Evolutionary conservation across 64 coral and sea anemone genomes (phyloP).

Genomic region (Pocillopora verrucosa): DNA sequence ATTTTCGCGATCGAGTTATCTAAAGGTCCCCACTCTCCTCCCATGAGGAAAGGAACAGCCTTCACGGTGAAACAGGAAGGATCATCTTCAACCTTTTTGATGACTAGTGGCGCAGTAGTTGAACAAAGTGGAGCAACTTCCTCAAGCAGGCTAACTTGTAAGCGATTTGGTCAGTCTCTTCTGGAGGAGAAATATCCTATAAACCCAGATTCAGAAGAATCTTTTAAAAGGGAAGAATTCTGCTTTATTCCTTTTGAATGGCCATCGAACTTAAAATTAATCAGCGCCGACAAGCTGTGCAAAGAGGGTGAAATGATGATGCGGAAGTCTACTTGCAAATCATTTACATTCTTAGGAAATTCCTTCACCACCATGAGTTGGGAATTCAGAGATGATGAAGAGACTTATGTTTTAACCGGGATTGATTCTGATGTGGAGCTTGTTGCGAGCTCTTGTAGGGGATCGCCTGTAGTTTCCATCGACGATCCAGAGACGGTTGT

Average conservation of each 20-base stretch:
- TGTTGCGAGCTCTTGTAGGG: neutral
- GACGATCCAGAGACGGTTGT: neutral
- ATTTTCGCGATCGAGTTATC: neutral
- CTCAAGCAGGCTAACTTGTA: neutral
- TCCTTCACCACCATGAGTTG: neutral
- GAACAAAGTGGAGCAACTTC: neutral
- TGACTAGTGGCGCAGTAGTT: neutral
- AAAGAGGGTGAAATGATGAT: neutral
- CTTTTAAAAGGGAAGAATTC: neutral
- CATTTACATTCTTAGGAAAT: neutral
- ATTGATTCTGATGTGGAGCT: neutral
- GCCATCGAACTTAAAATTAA: neutral
- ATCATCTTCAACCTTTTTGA: neutral
- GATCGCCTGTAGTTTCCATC: neutral
- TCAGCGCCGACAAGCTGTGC: neutral
- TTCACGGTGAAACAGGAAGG: neutral
- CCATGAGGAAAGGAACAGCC: neutral
- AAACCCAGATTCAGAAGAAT: neutral
- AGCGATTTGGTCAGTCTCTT: neutral
- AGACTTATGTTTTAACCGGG: neutral
- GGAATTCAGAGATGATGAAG: neutral
- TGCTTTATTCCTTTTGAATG: neutral
- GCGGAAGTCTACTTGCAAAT: neutral
- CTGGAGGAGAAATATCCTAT: neutral
- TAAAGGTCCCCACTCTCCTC: neutral